A percentile compares a stretch with the other conserved stretches of the same genome.
These are phyloP conservation scores for Cerastoderma edule DNA, from an alignment of 2,888 invertebrate species.

Conservation along the genomic window DNA sequence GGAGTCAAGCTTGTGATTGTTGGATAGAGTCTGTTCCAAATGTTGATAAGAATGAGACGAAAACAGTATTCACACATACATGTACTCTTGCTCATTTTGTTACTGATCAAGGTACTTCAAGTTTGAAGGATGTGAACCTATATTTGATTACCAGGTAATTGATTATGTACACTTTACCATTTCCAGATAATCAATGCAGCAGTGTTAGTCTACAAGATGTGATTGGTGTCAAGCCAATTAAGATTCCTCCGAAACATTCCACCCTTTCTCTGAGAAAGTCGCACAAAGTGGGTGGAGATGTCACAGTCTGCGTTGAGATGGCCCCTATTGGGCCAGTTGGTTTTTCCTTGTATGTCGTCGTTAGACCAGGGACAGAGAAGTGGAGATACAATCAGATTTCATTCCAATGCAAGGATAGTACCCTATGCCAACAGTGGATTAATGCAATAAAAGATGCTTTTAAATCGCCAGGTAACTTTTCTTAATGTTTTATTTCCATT, in stretches of 20 bases:
- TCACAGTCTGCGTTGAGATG: slow-evolving; percentile 72
- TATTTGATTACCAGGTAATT: background rate
- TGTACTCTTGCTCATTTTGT: background rate
- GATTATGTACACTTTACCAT: background rate
- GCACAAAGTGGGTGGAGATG: slow-evolving; percentile 57
- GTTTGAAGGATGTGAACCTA: background rate
- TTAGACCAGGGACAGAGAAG: slow-evolving; percentile 71
- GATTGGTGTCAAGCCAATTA: slow-evolving; percentile 57
- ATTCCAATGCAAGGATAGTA: slow-evolving; percentile 76
- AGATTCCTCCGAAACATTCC: slow-evolving; percentile 54
- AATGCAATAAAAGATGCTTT: slow-evolving; percentile 78
- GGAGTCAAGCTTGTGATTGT: background rate
- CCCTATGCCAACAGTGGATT: slow-evolving; percentile 81
- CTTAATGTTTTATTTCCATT: too few species aligned
- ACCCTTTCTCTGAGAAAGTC: slow-evolving; percentile 44
- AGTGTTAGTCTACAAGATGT: slow-evolving; percentile 56
- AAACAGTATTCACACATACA: background rate
- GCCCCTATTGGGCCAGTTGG: slow-evolving; percentile 68
- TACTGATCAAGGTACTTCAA: background rate
- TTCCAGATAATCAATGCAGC: slow-evolving; percentile 46
- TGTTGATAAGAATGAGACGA: background rate
- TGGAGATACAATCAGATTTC: slow-evolving; percentile 78
- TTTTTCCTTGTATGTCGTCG: slow-evolving; percentile 75
- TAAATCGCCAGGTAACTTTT: slow-evolving; percentile 73
- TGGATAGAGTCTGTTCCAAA: background rate